Base-by-base conservation (phyloP, 2,888 invertebrate genomes). In the Tolmerus cingulatus region DNA sequence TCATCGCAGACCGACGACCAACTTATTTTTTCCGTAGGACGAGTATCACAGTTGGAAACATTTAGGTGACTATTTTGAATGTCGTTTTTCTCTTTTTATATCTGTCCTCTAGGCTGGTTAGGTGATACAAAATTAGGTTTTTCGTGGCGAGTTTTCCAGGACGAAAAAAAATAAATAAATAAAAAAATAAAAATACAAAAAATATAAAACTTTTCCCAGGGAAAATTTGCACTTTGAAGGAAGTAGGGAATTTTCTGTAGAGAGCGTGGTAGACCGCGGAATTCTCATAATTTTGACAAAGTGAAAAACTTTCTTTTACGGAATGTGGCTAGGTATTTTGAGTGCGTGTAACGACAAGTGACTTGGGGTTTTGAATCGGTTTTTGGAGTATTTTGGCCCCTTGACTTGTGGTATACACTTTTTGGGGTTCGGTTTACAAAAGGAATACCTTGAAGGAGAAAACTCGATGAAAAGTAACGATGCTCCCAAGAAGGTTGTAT, bases 1-100 rank as follows among this genome's bases (percentile, higher is more conserved):
- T 66, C 66, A 66, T 66, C 27, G 23, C 66, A 66, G 27, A 19
- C 27, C 66, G 23, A 66, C 23, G 27, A 19, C 27, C 66, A 66
- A 66, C 66, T 66, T 66, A 5, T 5, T 34, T 66, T 66, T 55
- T 8, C 66, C 27, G 66, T 19, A 81, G 57, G 66, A 85, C 74
- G 74, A 85, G 34, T 55, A 40, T 85, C 85, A 43, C 74, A 46
- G 66, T 66, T 66, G 57, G 66, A 85, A 46, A 27, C 30, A 85
- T 85, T 85, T 85, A 85, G 85, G 85, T 85, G 74, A 85, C 74
- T 85, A 85, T 74, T 34, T 85, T 85, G 4, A 66, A 66, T 66
- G 27, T 27, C 66, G 12, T 66, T 66, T 66, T 66, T 9, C 12
- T 40, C 27, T 66, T 66, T 66, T 27, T 12, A 66, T 66, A 4